Evolutionary conservation across 1,140 invertebrate species (phyloP).

Genomic region (Ephestia elutella): DNA sequence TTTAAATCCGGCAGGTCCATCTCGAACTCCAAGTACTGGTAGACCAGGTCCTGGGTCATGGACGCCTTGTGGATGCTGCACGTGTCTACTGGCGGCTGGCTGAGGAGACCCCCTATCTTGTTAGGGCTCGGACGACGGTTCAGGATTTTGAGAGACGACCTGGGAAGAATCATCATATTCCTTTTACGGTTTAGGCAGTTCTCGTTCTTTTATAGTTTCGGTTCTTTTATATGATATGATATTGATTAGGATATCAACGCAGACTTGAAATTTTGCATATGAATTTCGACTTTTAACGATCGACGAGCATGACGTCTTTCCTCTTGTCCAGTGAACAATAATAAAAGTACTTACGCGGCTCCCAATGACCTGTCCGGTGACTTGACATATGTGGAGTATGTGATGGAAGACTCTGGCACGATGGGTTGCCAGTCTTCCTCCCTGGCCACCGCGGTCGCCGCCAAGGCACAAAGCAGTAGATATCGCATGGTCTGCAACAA

Average conservation of each 20-base stretch:
- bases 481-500: slow-evolving; percentile 47
- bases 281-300: too few relatives aligned
- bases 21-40: slow-evolving; percentile 82
- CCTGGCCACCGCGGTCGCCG: slow-evolving; percentile 25
- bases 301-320: too few relatives aligned
- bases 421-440: slow-evolving; percentile 59
- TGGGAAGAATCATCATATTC: slow-evolving; percentile 19
- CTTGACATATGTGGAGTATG: slow-evolving; percentile 37
- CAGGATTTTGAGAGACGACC: slow-evolving; percentile 48
- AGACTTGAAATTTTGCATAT: too few relatives aligned
- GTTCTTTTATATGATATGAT: too few relatives aligned
- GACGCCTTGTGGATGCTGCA: slow-evolving; percentile 81
- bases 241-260: too few relatives aligned
- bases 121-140: slow-evolving; percentile 40
- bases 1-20: slow-evolving; percentile 81
- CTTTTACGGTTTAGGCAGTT: background rate
- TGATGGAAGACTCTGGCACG: slow-evolving; percentile 31
- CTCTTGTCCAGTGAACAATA: background rate
- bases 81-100: slow-evolving; percentile 51
- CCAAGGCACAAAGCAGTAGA: slow-evolving; percentile 32
- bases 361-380: slow-evolving; percentile 39
- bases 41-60: slow-evolving; percentile 79
- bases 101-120: slow-evolving; percentile 20
- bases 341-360: slow-evolving; percentile 30
- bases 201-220: background rate